A percentile compares a stretch with the other conserved stretches of the same genome.
Conservation (phyloP, 2,888 invertebrate species). For the Apantesis nais region DNA sequence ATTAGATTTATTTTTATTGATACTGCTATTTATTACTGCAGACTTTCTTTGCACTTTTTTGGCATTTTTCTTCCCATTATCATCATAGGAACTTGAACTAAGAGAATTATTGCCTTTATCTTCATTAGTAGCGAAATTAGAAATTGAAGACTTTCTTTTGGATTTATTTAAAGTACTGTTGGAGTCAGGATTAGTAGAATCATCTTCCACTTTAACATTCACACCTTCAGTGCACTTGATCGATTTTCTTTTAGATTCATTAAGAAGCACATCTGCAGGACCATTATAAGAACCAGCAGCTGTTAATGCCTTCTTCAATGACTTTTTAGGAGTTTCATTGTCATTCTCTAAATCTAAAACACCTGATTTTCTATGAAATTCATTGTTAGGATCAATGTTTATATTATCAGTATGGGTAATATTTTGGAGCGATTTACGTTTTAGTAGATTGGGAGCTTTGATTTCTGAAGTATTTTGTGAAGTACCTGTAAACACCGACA, state of each 20-base stretch:
- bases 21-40: conserved; percentile 21
- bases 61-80: conserved; percentile 8
- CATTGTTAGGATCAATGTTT: conserved; percentile 27
- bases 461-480: conserved; percentile 31
- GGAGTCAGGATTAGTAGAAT: not conserved
- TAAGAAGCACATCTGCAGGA: not conserved
- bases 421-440: conserved; percentile 41
- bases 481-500: conserved; percentile 50
- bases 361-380: conserved; percentile 16
- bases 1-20: conserved; percentile 25
- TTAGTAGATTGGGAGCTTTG: conserved; percentile 21
- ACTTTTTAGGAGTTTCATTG: conserved; percentile 24
- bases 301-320: conserved; percentile 12
- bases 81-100: conserved; percentile 4
- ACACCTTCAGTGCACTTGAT: not conserved
- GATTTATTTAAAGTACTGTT: conserved; percentile 22
- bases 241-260: conserved; percentile 10
- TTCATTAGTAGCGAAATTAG: conserved; percentile 11
- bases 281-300: not conserved
- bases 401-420: conserved; percentile 32
- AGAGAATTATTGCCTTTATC: not conserved
- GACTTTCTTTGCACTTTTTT: conserved; percentile 35
- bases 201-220: not conserved
- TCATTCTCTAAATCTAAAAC: conserved; percentile 9
- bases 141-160: conserved; percentile 30